Conservation (phyloP, 2,888 invertebrate species). For the Zaprionus lineosus region DNA sequence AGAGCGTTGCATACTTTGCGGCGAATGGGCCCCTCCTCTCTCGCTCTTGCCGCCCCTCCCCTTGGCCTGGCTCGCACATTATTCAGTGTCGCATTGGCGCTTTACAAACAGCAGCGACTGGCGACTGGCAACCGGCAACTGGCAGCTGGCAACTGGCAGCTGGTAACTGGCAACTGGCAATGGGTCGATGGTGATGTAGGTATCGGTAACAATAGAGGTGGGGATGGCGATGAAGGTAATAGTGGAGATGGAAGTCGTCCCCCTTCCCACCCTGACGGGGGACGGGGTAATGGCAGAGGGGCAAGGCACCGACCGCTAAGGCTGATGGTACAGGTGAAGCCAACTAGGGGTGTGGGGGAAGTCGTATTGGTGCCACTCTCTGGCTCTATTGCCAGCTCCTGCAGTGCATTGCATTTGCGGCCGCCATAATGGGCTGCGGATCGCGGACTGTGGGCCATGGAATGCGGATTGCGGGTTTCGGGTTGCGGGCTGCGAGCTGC, state of each 20-base stretch:
- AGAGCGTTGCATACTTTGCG: slow-evolving; percentile 50
- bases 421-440: slow-evolving; percentile 47
- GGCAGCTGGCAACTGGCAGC: neutral
- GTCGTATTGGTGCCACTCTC: neutral
- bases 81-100: slow-evolving; percentile 61
- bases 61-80: no score
- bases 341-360: no score
- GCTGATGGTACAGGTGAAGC: no score
- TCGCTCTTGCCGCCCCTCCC: no score
- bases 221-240: no score
- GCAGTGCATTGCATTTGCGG: slow-evolving; percentile 68
- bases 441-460: slow-evolving; percentile 25
- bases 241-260: no score
- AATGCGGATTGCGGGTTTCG: slow-evolving; percentile 2
- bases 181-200: slow-evolving; percentile 23
- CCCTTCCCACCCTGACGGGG: no score
- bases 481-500: neutral
- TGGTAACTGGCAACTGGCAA: neutral
- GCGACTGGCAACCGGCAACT: neutral
- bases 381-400: slow-evolving; percentile 7
- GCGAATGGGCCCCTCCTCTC: slow-evolving; percentile 1
- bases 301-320: no score
- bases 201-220: slow-evolving; percentile 18
- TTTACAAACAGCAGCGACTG: slow-evolving; percentile 9
- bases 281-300: no score